These are phyloP conservation scores for Sylvilagus floridanus DNA, from an alignment of 2,797 vertebrate species.

Conservation along the genomic window DNA sequence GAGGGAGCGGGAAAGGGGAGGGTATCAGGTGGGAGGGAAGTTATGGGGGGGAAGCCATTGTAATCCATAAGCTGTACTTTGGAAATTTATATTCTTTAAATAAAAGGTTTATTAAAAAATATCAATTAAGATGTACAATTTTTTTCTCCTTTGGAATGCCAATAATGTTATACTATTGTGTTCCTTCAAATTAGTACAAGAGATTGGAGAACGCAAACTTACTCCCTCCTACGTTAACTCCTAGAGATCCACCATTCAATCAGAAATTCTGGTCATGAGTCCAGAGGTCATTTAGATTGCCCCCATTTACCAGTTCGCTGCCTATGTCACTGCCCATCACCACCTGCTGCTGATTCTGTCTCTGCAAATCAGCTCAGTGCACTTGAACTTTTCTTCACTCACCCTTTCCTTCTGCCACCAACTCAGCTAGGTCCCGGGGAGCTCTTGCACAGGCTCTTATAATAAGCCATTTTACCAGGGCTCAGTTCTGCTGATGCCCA, in stretches of 20 bases:
- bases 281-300: background rate
- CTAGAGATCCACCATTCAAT: background rate
- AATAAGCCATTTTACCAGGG: background rate
- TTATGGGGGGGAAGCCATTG: too few relatives aligned
- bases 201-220: background rate
- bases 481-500: background rate
- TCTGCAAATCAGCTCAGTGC: background rate
- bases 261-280: background rate
- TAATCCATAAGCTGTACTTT: too few relatives aligned
- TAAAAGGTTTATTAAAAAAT: background rate
- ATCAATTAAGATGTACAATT: background rate
- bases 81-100: too few relatives aligned
- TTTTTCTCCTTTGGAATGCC: background rate
- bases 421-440: background rate
- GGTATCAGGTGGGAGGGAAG: too few relatives aligned
- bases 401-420: background rate
- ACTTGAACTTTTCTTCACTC: background rate
- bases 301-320: background rate
- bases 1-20: too few relatives aligned
- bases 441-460: background rate
- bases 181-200: conserved; percentile 5
- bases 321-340: background rate
- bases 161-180: background rate
- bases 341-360: background rate
- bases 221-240: background rate